Evolutionary conservation across 1,140 invertebrate genomes (phyloP).

Genomic region (Cyclargus thomasi): DNA sequence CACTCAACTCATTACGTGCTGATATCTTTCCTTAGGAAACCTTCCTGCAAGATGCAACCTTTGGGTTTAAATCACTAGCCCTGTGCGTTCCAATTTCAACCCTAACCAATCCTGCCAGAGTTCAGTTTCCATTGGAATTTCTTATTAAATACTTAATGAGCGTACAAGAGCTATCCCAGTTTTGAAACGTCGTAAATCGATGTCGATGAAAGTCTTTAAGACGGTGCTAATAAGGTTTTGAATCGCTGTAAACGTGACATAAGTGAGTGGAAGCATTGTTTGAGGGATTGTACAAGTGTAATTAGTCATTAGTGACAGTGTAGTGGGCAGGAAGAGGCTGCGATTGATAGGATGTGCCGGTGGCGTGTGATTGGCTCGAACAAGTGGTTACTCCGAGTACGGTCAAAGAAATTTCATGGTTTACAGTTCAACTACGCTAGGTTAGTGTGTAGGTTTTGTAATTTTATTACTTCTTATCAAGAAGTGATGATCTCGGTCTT

Average conservation of each 20-base stretch:
- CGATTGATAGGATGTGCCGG: slow-evolving; percentile 50
- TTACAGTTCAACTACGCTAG: not conserved
- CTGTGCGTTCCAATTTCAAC: slow-evolving; percentile 28
- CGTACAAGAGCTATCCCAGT: slow-evolving; percentile 33
- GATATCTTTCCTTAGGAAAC: slow-evolving; percentile 60
- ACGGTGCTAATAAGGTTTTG: slow-evolving; percentile 27
- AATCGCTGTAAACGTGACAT: slow-evolving; percentile 25
- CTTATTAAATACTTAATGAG: slow-evolving; percentile 59
- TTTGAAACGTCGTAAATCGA: slow-evolving; percentile 37
- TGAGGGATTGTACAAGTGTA: slow-evolving; percentile 56
- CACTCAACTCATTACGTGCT: slow-evolving; percentile 65
- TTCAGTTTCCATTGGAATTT: slow-evolving; percentile 27
- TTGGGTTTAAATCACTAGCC: slow-evolving; percentile 27
- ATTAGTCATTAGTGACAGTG: slow-evolving; percentile 65
- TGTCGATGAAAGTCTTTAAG: slow-evolving; percentile 17
- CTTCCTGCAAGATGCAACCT: slow-evolving; percentile 29
- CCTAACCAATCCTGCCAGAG: slow-evolving; percentile 19
- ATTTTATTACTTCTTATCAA: no score
- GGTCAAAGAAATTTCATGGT: not conserved
- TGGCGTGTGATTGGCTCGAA: slow-evolving; percentile 42
- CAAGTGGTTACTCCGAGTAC: not conserved
- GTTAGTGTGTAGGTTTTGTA: not conserved
- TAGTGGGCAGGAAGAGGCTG: slow-evolving; percentile 53
- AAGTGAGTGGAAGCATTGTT: slow-evolving; percentile 37
- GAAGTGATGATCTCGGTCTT: no score